A percentile compares a stretch with the other conserved stretches of the same genome.
phyloP scores from a whole-genome alignment of 2,888 invertebrate genomes.

The Cheiracanthium punctorium region DNA sequence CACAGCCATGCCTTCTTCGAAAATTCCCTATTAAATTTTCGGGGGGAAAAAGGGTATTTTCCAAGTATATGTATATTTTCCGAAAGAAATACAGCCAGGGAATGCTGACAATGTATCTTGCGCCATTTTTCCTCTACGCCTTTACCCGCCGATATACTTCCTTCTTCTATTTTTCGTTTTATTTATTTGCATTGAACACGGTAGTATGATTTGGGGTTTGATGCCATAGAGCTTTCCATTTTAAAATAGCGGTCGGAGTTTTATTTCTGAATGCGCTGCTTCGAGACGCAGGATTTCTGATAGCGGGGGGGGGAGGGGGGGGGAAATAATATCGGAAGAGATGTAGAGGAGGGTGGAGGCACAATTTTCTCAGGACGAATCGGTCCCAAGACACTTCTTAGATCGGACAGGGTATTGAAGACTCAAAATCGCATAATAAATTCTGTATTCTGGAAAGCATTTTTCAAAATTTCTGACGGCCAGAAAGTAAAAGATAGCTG shows the following conservation, averaged over 20 bases:
- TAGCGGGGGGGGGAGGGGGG: background rate
- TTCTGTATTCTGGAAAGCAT: background rate
- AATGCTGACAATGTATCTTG: conserved; percentile 13
- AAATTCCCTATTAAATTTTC: background rate
- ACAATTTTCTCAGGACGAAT: background rate
- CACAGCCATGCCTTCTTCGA: background rate
- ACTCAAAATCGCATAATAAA: conserved; percentile 8
- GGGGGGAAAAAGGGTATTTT: background rate
- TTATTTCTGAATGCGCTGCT: conserved; percentile 18
- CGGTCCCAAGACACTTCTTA: conserved; percentile 15
- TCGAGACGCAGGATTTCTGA: background rate
- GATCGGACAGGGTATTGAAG: conserved; percentile 12
- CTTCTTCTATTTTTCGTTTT: conserved; percentile 19
- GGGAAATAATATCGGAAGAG: background rate
- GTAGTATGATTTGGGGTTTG: conserved; percentile 59
- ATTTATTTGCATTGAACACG: conserved; percentile 43
- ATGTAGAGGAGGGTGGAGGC: background rate
- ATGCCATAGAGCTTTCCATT: conserved; percentile 56
- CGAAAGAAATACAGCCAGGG: conserved; percentile 2
- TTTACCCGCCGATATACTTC: background rate
- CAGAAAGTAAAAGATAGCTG: background rate
- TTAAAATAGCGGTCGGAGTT: conserved; percentile 41
- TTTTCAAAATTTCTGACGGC: background rate
- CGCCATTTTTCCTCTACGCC: conserved; percentile 31
- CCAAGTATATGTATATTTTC: background rate